These are phyloP conservation scores for Teleogryllus oceanicus DNA, from an alignment of 2,888 invertebrate genomes.

Conservation along the genomic window DNA sequence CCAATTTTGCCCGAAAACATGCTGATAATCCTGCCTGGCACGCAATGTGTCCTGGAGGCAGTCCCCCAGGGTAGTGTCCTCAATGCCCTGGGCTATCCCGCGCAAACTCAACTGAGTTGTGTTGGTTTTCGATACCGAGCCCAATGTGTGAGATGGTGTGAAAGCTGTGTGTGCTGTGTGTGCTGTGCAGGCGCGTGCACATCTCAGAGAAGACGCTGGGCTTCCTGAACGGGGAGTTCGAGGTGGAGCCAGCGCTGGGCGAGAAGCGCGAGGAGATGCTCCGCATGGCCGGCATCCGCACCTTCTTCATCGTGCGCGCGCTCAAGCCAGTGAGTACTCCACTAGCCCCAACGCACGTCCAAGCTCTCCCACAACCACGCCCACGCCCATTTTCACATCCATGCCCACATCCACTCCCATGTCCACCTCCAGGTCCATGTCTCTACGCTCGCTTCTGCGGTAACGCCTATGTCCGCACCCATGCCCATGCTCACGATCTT, in stretches of 20 bases:
- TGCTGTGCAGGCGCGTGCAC: constrained; percentile 74
- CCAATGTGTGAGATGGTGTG: too few species aligned
- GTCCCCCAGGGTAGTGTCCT: too few species aligned
- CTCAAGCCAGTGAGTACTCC: constrained; percentile 61
- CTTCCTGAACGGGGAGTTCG: constrained; percentile 85
- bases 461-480: background rate
- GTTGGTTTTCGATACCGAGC: too few species aligned
- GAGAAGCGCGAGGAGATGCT: constrained; percentile 89
- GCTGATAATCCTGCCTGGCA: too few species aligned
- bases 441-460: too few species aligned
- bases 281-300: constrained; percentile 82
- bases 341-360: too few species aligned
- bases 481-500: background rate
- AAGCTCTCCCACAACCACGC: background rate
- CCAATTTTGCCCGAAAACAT: too few species aligned
- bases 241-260: constrained; percentile 86
- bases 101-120: too few species aligned
- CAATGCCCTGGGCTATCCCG: too few species aligned
- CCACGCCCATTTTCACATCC: background rate
- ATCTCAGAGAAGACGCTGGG: constrained; percentile 87
- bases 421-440: background rate
- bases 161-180: too few species aligned
- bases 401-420: too few species aligned
- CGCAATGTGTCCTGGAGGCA: too few species aligned
- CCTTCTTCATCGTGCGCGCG: constrained; percentile 85